Percentiles rank a stretch among this genome's conserved stretches.
Evolutionary conservation across 2,888 invertebrate species (phyloP).

Genomic region (Pammene aurita): DNA sequence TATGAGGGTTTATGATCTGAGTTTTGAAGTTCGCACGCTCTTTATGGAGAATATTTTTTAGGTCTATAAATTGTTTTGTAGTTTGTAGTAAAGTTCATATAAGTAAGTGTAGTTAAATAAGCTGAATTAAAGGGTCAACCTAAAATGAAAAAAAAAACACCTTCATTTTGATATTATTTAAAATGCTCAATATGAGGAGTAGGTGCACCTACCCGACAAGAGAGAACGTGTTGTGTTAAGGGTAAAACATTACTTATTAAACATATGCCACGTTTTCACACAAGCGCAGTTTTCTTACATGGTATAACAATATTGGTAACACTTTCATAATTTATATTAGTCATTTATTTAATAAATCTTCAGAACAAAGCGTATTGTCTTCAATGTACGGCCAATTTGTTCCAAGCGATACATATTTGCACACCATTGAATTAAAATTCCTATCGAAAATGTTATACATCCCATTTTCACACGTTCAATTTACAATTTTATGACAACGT

Average conservation of each 20-base stretch:
- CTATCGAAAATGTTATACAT: not conserved
- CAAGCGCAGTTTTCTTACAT: no score
- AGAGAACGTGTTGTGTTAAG: no score
- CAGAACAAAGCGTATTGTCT: slow-evolving; percentile 30
- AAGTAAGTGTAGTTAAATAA: no score
- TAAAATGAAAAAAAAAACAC: no score
- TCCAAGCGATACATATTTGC: slow-evolving; percentile 29
- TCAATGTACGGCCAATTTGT: slow-evolving; percentile 11
- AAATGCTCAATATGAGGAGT: no score
- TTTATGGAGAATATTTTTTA: not conserved
- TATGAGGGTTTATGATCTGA: slow-evolving; percentile 30
- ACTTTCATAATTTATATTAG: slow-evolving; percentile 9
- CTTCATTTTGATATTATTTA: no score
- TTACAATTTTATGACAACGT: not conserved
- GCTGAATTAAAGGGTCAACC: no score
- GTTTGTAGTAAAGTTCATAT: no score
- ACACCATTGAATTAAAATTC: slow-evolving; percentile 60
- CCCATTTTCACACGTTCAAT: not conserved
- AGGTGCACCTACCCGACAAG: no score
- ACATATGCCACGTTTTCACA: no score
- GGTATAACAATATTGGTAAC: no score
- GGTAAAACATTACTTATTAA: no score
- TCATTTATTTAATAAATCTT: slow-evolving; percentile 36
- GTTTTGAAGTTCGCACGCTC: slow-evolving; percentile 21
- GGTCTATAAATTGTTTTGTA: not conserved